Base-by-base conservation (phyloP, 2,888 invertebrate genomes). In the Eristalinus aeneus region DNA sequence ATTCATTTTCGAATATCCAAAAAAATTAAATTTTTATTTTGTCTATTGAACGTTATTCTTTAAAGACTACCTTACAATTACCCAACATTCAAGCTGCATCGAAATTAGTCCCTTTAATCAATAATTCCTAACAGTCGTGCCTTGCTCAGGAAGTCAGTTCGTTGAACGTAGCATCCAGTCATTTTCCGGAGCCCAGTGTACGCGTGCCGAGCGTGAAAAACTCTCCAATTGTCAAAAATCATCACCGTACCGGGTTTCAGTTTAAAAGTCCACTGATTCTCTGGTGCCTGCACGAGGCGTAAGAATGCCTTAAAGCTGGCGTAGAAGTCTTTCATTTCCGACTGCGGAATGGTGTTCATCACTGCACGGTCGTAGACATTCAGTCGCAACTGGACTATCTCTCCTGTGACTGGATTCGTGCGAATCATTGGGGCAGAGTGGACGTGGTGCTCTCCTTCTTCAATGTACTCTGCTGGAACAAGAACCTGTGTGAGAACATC, bases 221-320 rank as follows among this genome's bases (percentile, higher is more conserved):
- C 93, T 72, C 97, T 93, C 94, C 96, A 97, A 92, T 97, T 97
- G 90, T 97, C 96, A 89, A 97, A 94, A 68, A 95, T 94, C 87
- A 96, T 92, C 10, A 97, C 94, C 12, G 94, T 94, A 23, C 97
- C 97, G 75, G 97, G 96, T 54, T 90, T 90, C 8, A 96, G 91
- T 92, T 95, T 94, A 31, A 96, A 93, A 88, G 92, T 92, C 94
- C 94, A 95, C 89, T 94, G 94, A 88, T 94, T 93, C 1, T 91
- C 90, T 0, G 92, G 90, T 10, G 93, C 91, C 64, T 94, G 92
- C 23, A 95, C 93, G 88, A 94, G 93, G n/a, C 92, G 92, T 12
- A 94, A 92, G 64, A 95, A 92, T 80, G 91, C 92, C 32, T 93
- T 93, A 64, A 95, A 91, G 46, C 95, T 94, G n/a, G 93, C 92